phyloP scores from a whole-genome alignment of 1,140 invertebrate genomes.

The Maconellicoccus hirsutus region DNA sequence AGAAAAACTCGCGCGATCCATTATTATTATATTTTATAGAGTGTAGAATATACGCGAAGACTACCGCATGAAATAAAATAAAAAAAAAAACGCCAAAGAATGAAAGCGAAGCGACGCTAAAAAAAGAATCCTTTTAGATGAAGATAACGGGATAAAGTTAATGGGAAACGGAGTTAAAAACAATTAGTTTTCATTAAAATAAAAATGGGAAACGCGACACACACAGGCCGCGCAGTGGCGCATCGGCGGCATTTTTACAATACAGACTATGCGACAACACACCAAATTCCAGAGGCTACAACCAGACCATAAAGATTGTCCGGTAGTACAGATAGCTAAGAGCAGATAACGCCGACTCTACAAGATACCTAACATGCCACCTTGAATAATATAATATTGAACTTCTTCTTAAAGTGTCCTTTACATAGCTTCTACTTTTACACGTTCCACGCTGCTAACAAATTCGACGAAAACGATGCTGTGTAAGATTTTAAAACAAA shows the following conservation, averaged over 20 bases:
- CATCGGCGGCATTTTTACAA: neutral
- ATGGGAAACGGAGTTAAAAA: conserved; percentile 11
- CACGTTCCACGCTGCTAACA: conserved; percentile 13
- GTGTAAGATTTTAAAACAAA: conserved; percentile 11
- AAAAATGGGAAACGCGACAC: neutral
- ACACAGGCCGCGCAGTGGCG: conserved; percentile 4
- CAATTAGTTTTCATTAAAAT: conserved; percentile 23
- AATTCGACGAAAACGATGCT: conserved; percentile 20
- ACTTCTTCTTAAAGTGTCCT: conserved; percentile 21
- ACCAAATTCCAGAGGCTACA: conserved; percentile 16
- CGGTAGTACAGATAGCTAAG: conserved; percentile 19
- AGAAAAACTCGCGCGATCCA: neutral
- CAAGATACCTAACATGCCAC: conserved; percentile 21
- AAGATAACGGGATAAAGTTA: conserved; percentile 19
- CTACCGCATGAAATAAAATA: neutral
- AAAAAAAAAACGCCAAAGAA: neutral
- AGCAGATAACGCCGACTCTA: conserved; percentile 18
- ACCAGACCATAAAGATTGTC: conserved; percentile 22
- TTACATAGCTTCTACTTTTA: conserved; percentile 22
- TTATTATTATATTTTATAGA: conserved; percentile 12
- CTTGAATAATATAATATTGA: conserved; percentile 19
- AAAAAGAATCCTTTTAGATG: conserved; percentile 9
- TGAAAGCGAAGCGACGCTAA: neutral
- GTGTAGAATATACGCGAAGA: conserved; percentile 1
- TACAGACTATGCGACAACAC: neutral